A percentile compares a stretch with the other conserved stretches of the same genome.
Conservation (phyloP, 2,113 vertebrate species). For the Lanius collurio region DNA sequence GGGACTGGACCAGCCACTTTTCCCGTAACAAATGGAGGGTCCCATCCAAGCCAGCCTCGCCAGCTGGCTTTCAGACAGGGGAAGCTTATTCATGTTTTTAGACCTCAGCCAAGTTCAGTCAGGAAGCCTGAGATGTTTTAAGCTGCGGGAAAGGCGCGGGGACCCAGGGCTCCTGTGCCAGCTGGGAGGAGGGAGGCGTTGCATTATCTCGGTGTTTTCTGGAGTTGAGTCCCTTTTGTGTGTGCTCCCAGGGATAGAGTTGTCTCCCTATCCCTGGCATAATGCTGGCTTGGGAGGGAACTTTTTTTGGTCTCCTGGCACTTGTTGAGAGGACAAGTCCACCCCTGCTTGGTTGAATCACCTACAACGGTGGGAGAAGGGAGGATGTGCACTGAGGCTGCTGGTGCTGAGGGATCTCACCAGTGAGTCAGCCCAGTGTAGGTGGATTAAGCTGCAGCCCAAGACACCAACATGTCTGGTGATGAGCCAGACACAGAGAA, state of each 20-base stretch:
- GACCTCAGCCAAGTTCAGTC: slow-evolving; percentile 49
- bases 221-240: background rate
- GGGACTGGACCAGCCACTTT: background rate
- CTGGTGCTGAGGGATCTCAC: background rate
- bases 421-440: background rate
- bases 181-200: background rate
- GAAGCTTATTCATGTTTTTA: slow-evolving; percentile 46
- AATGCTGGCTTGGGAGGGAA: background rate
- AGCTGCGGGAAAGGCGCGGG: background rate
- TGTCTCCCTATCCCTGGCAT: background rate
- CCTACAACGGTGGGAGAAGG: background rate
- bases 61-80: slow-evolving; percentile 60
- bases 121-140: slow-evolving; percentile 51
- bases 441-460: background rate
- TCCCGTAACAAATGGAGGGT: background rate
- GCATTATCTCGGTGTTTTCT: background rate
- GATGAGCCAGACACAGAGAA: background rate
- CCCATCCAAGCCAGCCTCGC: background rate
- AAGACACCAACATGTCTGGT: background rate
- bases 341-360: slow-evolving; percentile 25
- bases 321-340: background rate
- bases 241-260: background rate
- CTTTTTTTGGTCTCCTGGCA: background rate
- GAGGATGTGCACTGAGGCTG: background rate
- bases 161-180: background rate